Percentiles rank a stretch among this genome's conserved stretches.
Evolutionary conservation across 1,140 invertebrate genomes (phyloP).

Genomic region (Harpegnathos saltator): DNA sequence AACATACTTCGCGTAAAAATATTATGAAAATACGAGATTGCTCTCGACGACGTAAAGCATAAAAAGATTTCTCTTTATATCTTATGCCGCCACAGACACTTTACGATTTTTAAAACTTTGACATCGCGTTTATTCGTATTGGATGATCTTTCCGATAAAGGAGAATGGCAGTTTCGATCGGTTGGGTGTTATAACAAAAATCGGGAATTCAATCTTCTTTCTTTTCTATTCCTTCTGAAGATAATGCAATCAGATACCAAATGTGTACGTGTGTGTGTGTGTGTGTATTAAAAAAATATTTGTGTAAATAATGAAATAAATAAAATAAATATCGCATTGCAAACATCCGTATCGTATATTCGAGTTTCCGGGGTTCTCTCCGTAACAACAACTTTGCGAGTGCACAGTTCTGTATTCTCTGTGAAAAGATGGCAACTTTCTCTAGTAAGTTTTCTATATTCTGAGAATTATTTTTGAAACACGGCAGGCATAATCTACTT

Average conservation of each 20-base stretch:
- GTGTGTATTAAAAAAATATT: no score
- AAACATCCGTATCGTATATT: not conserved
- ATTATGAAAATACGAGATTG: not conserved
- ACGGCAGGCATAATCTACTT: conserved; percentile 20
- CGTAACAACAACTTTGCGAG: not conserved
- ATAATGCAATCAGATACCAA: no score
- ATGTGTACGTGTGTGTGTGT: no score
- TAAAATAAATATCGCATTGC: not conserved
- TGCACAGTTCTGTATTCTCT: not conserved
- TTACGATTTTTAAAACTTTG: conserved; percentile 2
- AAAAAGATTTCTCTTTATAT: conserved; percentile 10
- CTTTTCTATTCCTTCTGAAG: no score
- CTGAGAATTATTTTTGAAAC: conserved; percentile 25
- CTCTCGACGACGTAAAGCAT: not conserved
- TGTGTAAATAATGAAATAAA: no score
- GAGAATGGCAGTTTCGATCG: not conserved
- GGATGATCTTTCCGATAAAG: not conserved
- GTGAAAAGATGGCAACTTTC: not conserved
- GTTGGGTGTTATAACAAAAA: no score
- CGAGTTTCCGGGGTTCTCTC: not conserved
- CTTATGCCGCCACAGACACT: not conserved
- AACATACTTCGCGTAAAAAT: conserved; percentile 36
- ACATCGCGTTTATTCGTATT: not conserved
- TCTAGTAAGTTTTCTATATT: not conserved
- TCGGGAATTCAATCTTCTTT: no score